Conservation (phyloP, 2,888 invertebrate genomes). For the Scaptomyza flava region DNA sequence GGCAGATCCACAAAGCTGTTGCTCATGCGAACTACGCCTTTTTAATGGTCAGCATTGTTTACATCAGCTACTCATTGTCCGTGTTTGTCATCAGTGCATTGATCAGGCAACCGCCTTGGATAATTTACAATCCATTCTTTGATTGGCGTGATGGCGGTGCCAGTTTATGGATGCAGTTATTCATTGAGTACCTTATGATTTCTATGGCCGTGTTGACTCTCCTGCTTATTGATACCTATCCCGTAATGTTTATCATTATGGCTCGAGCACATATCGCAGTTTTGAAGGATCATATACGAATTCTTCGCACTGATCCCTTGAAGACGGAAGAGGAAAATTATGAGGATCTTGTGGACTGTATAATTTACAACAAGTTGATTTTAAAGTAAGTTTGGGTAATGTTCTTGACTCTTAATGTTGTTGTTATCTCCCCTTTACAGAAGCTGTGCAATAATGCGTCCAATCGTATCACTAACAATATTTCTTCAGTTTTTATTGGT, state of each 20-base stretch:
- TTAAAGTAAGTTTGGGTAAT: slow-evolving; percentile 19
- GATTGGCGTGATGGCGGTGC: slow-evolving; percentile 45
- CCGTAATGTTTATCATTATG: slow-evolving; percentile 29
- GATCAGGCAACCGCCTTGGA: slow-evolving; percentile 43
- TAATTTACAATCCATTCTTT: slow-evolving; percentile 56
- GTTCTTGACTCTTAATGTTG: too few species aligned
- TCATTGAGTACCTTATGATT: slow-evolving; percentile 40
- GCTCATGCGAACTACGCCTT: slow-evolving; percentile 41
- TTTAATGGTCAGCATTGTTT: slow-evolving; percentile 25
- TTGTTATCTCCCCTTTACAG: slow-evolving; percentile 9
- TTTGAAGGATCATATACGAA: slow-evolving; percentile 35
- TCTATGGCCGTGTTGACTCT: background rate
- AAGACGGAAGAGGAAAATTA: slow-evolving; percentile 37
- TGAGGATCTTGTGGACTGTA: slow-evolving; percentile 33
- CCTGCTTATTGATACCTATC: slow-evolving; percentile 30
- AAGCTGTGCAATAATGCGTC: slow-evolving; percentile 47
- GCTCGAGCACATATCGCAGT: slow-evolving; percentile 38
- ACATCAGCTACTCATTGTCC: slow-evolving; percentile 16
- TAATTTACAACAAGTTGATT: slow-evolving; percentile 45
- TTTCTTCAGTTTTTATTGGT: slow-evolving; percentile 37
- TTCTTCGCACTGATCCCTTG: slow-evolving; percentile 30
- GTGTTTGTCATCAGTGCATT: slow-evolving; percentile 19
- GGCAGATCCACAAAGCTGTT: slow-evolving; percentile 46
- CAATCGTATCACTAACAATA: slow-evolving; percentile 37
- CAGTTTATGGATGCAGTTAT: slow-evolving; percentile 33